Conservation (phyloP, 35 echinoderm and acorn worm species). For the Diadema setosum region DNA sequence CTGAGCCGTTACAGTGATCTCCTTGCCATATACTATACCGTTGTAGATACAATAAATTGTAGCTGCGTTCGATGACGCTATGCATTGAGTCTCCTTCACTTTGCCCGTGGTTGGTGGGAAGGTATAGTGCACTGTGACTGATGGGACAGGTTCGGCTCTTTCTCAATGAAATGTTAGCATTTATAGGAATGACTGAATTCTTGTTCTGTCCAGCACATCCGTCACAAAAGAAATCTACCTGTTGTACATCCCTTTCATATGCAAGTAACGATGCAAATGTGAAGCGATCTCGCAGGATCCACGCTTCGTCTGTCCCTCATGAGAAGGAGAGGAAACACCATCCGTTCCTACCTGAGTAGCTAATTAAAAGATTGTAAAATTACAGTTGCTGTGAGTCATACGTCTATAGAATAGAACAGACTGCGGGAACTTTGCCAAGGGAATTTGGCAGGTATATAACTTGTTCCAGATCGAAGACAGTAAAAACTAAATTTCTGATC, state of each 20-base stretch:
- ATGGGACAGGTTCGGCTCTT: slow-evolving; percentile 18
- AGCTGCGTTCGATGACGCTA: background rate
- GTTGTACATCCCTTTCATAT: slow-evolving; percentile 34
- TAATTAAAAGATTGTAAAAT: slow-evolving; percentile 77
- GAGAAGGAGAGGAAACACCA: slow-evolving; percentile 47
- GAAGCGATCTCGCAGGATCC: slow-evolving; percentile 53
- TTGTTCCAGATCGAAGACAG: too few species aligned
- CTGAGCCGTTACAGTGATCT: slow-evolving; percentile 1
- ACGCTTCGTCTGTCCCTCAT: slow-evolving; percentile 35
- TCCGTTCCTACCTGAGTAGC: slow-evolving; percentile 1
- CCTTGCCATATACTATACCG: background rate
- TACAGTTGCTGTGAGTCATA: slow-evolving; percentile 55
- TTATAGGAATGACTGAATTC: slow-evolving; percentile 45
- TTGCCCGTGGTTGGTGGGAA: slow-evolving; percentile 61
- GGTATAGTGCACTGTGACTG: slow-evolving; percentile 36
- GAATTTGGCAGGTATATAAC: too few species aligned
- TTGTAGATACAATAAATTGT: too few species aligned
- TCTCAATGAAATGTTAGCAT: slow-evolving; percentile 18
- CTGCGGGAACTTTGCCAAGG: too few species aligned
- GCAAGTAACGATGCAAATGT: slow-evolving; percentile 22
- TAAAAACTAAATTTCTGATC: too few species aligned
- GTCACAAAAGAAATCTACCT: slow-evolving; percentile 58
- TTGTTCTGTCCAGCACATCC: slow-evolving; percentile 76
- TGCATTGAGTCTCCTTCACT: slow-evolving; percentile 75
- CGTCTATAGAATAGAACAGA: too few species aligned